These are phyloP conservation scores for Marasmarcha lunaedactyla DNA, from an alignment of 2,888 invertebrate species.

Conservation along the genomic window DNA sequence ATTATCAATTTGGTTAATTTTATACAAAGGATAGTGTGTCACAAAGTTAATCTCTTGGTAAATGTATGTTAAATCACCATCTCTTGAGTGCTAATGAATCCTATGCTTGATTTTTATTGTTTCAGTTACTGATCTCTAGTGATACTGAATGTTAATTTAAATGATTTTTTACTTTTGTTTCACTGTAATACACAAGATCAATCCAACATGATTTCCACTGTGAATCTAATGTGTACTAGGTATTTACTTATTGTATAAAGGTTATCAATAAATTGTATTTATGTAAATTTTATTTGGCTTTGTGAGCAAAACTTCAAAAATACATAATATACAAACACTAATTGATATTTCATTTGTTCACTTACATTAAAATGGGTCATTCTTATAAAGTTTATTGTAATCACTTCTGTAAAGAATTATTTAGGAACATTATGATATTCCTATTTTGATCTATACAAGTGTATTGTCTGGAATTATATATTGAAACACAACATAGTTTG, in stretches of 20 bases:
- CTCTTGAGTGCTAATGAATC: slow-evolving; percentile 32
- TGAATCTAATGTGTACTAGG: slow-evolving; percentile 54
- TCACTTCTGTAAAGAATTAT: too few relatives aligned
- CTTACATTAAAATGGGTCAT: slow-evolving; percentile 2
- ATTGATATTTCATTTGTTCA: slow-evolving; percentile 21
- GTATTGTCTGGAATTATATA: too few relatives aligned
- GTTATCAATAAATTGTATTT: slow-evolving; percentile 66
- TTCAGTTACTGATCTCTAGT: slow-evolving; percentile 55
- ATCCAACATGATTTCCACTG: slow-evolving; percentile 42
- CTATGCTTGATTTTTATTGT: slow-evolving; percentile 28
- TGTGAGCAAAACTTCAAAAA: slow-evolving; percentile 63
- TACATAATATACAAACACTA: slow-evolving; percentile 67
- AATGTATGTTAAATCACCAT: slow-evolving; percentile 31
- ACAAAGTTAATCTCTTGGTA: slow-evolving; percentile 54
- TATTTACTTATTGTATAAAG: slow-evolving; percentile 64
- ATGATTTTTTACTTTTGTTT: slow-evolving; percentile 19
- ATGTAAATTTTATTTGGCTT: slow-evolving; percentile 70
- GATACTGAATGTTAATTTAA: slow-evolving; percentile 41
- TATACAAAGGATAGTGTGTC: slow-evolving; percentile 60
- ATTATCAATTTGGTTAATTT: slow-evolving; percentile 65
- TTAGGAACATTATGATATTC: too few relatives aligned
- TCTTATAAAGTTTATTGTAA: too few relatives aligned
- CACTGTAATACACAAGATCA: neutral
- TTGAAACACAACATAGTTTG: too few relatives aligned
- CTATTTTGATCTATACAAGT: too few relatives aligned